A percentile compares a stretch with the other conserved stretches of the same genome.
These are phyloP conservation scores for Mesochorus sp. DNA, from an alignment of 2,888 invertebrate genomes.

Conservation along the genomic window DNA sequence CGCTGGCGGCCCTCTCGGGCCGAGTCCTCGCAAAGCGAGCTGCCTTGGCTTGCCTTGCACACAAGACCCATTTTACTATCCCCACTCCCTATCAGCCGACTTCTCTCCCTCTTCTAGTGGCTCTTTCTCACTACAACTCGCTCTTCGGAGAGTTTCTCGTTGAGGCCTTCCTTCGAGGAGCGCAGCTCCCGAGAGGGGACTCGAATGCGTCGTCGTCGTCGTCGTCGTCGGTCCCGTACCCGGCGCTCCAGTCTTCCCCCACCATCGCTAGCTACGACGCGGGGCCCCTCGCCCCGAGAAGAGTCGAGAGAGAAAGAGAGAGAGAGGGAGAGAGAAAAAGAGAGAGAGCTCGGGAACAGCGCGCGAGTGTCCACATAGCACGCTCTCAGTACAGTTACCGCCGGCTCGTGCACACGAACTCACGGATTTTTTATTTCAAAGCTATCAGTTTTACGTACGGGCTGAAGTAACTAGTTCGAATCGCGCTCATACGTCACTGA, in stretches of 20 bases:
- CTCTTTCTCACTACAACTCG: too few relatives aligned
- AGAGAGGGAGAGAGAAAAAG: conserved; percentile 7
- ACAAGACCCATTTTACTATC: conserved; percentile 68
- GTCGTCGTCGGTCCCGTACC: conserved; percentile 49
- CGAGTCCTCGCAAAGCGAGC: conserved; percentile 32
- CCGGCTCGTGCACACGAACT: conserved; percentile 73
- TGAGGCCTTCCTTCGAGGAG: conserved; percentile 27
- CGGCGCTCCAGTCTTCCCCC: conserved; percentile 8
- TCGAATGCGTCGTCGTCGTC: conserved; percentile 35
- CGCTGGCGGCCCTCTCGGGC: neutral
- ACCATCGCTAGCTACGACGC: too few relatives aligned
- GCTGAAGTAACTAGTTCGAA: neutral
- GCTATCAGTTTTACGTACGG: conserved; percentile 17
- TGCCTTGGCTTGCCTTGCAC: conserved; percentile 57
- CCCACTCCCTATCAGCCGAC: conserved; percentile 38
- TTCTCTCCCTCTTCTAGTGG: neutral
- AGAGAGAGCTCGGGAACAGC: conserved; percentile 53
- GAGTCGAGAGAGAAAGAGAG: neutral
- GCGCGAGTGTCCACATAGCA: conserved; percentile 72
- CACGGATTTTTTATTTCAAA: conserved; percentile 58
- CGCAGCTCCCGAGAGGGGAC: conserved; percentile 29
- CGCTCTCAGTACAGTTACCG: conserved; percentile 77
- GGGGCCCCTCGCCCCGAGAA: conserved; percentile 2
- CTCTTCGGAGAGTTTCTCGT: conserved; percentile 11
- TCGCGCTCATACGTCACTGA: neutral